Conservation (phyloP, 2,797 vertebrate genomes). For the Sebastes oblongus region DNA sequence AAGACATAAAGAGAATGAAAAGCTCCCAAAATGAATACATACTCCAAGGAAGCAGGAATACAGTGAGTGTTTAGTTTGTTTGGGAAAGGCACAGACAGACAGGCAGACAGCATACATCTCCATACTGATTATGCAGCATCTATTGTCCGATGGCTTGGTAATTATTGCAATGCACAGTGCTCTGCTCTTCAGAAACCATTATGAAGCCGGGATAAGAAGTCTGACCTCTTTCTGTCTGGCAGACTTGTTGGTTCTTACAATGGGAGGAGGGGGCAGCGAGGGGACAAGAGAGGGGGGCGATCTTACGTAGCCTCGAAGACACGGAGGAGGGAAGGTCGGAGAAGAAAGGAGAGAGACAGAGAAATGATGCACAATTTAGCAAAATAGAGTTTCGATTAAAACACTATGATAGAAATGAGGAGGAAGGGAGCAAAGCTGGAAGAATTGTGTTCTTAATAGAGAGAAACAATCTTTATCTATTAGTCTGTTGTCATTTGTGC, state of each 20-base stretch:
- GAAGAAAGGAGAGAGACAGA: slow-evolving; percentile 11
- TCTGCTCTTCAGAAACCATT: slow-evolving; percentile 79
- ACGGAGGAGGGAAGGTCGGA: slow-evolving; percentile 30
- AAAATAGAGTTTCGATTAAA: slow-evolving; percentile 25
- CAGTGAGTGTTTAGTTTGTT: slow-evolving; percentile 59
- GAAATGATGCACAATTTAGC: slow-evolving; percentile 20
- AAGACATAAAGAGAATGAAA: slow-evolving; percentile 51
- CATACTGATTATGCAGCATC: slow-evolving; percentile 95
- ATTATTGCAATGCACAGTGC: slow-evolving; percentile 98
- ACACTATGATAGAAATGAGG: not conserved
- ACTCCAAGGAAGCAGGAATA: slow-evolving; percentile 56
- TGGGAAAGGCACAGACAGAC: slow-evolving; percentile 38
- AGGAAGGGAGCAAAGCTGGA: not conserved
- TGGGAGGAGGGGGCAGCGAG: slow-evolving; percentile 32
- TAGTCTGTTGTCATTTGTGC: not conserved
- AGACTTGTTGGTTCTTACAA: slow-evolving; percentile 71
- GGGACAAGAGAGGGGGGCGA: not conserved
- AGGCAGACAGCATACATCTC: slow-evolving; percentile 86
- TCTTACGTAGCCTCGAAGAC: slow-evolving; percentile 32
- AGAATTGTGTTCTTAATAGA: not conserved
- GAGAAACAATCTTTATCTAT: not conserved
- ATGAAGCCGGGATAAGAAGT: slow-evolving; percentile 72
- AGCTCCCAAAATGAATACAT: slow-evolving; percentile 49
- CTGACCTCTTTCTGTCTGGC: slow-evolving; percentile 72
- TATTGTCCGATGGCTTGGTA: slow-evolving; percentile 91